phyloP scores from a whole-genome alignment of 2,888 invertebrate genomes.

The Fragum fragum region DNA sequence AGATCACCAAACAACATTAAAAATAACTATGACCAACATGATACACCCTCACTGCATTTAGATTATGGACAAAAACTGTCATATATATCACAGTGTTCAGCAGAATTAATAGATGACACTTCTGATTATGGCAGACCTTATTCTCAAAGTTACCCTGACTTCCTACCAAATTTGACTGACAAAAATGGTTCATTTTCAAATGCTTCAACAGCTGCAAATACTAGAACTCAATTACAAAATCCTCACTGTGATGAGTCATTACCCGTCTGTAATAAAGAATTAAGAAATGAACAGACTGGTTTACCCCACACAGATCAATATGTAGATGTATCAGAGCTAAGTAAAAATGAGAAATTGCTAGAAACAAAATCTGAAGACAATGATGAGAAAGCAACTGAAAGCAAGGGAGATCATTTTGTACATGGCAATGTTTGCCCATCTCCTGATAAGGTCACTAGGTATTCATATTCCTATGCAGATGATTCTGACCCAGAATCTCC shows the following conservation, averaged over 20 bases:
- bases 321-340: slow-evolving; percentile 27
- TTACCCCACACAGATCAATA: not conserved
- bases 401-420: not conserved
- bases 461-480: slow-evolving; percentile 53
- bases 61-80: not conserved
- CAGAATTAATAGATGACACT: not conserved
- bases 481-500: slow-evolving; percentile 61
- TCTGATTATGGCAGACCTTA: not conserved
- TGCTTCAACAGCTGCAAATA: too few relatives aligned
- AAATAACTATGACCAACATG: not conserved
- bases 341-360: not conserved
- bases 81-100: slow-evolving; percentile 27
- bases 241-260: too few relatives aligned
- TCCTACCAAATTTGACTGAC: not conserved
- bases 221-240: too few relatives aligned
- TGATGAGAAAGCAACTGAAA: not conserved
- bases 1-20: not conserved
- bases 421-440: not conserved
- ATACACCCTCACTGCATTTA: not conserved
- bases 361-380: not conserved
- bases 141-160: not conserved
- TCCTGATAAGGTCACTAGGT: slow-evolving; percentile 44
- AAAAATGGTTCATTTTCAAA: not conserved
- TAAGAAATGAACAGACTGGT: not conserved
- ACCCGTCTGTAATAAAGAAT: not conserved